phyloP scores from a whole-genome alignment of 92 coral and sea anemone genomes.

The Diadumene lineata region DNA sequence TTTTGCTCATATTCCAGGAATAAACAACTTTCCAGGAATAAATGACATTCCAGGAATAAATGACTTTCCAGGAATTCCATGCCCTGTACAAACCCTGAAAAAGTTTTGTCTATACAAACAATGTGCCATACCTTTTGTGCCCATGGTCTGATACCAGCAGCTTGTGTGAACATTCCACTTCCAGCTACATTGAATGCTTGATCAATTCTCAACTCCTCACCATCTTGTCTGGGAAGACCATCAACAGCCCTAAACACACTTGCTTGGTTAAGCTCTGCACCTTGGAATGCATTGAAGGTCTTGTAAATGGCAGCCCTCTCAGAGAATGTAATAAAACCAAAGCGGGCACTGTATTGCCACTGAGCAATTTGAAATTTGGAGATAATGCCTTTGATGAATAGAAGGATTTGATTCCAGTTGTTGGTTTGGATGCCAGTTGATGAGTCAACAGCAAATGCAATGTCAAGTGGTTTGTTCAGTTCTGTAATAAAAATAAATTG shows the following conservation, averaged over 20 bases:
- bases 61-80: too few species aligned
- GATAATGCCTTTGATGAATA: conserved; percentile 22
- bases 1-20: too few species aligned
- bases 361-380: not conserved
- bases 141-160: conserved; percentile 19
- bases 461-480: conserved; percentile 25
- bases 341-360: conserved; percentile 15
- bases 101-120: too few species aligned
- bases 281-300: conserved; percentile 24
- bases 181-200: conserved; percentile 17
- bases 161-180: conserved; percentile 15
- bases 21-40: too few species aligned
- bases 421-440: conserved; percentile 19
- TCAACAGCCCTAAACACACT: conserved; percentile 19
- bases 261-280: conserved; percentile 15
- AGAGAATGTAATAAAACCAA: conserved; percentile 28
- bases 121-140: conserved; percentile 25
- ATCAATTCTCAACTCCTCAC: conserved; percentile 21
- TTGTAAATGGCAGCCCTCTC: conserved; percentile 4
- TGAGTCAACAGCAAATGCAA: conserved; percentile 46
- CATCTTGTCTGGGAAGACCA: conserved; percentile 26
- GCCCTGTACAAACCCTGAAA: too few species aligned
- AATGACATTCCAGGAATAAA: too few species aligned
- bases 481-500: not conserved
- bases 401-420: conserved; percentile 32